Evolutionary conservation across 2,797 vertebrate species (phyloP), one percentile per base, ranked within the genome.

Genomic region (Macropus fuliginosus): DNA sequence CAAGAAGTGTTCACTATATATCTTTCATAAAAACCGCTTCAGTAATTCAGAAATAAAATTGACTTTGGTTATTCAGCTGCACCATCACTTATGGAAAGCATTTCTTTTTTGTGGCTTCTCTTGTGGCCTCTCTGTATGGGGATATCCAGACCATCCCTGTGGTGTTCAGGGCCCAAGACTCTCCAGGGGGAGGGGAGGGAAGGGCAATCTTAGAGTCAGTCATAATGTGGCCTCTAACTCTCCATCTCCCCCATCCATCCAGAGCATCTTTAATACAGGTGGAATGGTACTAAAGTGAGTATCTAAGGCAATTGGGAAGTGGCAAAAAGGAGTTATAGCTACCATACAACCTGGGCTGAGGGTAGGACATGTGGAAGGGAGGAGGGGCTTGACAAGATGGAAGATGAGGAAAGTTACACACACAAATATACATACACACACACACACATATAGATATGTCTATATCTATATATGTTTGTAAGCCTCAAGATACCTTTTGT

Each of bases 21-120:
- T 97, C 95, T 96, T 97, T 98, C 96, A 96, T 97, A 92, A 98
- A 95, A 0, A 92, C 97, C 97, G 95, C 97, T 97, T 98, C 97
- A 95, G 92, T 97, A 98, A 98, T 97, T 98, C 97, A 98, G 96
- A 98, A 99, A 99, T 99, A 99, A 99, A 87, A 99, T 91, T 96
- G 95, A 98, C 94, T 97, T 98, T 97, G 96, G 96, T 97, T 98
- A 98, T 98, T 97, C 97, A 97, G 90, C 62, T 94, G 81, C 96
- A 56, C 91, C 95, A 93, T 97, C 95, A 91, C 29, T 9, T 18
- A 31, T 27, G 81, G 92, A 96, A 54, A 90, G 50, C 92, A 56
- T 95, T 98, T 96, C 59, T 98, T 97, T 97, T 90, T 92, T 0
- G 0, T 91, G 56, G 81, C 91, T 95, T 94, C 55, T 91, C 52